Conservation (phyloP, 2,888 invertebrate species). For the Scaptomyza tumidula region DNA sequence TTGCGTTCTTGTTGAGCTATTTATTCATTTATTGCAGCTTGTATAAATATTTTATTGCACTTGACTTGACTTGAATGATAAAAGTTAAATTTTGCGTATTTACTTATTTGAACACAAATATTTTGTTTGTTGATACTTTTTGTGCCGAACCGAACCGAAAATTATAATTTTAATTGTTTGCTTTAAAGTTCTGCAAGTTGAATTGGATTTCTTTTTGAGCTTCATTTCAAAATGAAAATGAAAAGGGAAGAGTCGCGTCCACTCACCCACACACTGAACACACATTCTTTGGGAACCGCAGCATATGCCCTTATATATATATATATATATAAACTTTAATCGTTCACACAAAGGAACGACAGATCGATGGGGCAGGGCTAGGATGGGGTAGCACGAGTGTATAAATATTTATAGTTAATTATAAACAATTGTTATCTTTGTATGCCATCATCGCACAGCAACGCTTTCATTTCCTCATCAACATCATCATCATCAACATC, state of each 20-base stretch:
- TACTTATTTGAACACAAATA: neutral
- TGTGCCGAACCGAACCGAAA: no score
- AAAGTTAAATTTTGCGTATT: neutral
- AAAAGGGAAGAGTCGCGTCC: neutral
- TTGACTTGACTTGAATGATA: no score
- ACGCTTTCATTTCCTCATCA: constrained; percentile 15
- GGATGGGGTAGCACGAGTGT: constrained; percentile 12
- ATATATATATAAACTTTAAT: neutral
- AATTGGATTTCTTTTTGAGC: constrained; percentile 15
- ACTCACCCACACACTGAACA: no score
- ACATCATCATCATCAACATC: constrained; percentile 33
- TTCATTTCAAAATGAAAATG: constrained; percentile 58
- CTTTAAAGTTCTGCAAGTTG: neutral
- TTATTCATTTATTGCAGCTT: neutral
- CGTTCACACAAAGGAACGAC: neutral
- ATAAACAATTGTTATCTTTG: constrained; percentile 70
- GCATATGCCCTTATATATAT: constrained; percentile 27
- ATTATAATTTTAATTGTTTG: neutral
- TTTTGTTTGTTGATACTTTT: no score
- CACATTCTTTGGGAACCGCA: constrained; percentile 32
- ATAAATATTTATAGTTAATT: constrained; percentile 62
- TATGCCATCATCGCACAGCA: constrained; percentile 43
- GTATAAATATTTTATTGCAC: neutral
- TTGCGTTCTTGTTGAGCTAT: constrained; percentile 1
- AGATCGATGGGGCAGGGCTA: neutral